Base-by-base conservation (phyloP, 1,140 invertebrate genomes). In the Antheraea pernyi region DNA sequence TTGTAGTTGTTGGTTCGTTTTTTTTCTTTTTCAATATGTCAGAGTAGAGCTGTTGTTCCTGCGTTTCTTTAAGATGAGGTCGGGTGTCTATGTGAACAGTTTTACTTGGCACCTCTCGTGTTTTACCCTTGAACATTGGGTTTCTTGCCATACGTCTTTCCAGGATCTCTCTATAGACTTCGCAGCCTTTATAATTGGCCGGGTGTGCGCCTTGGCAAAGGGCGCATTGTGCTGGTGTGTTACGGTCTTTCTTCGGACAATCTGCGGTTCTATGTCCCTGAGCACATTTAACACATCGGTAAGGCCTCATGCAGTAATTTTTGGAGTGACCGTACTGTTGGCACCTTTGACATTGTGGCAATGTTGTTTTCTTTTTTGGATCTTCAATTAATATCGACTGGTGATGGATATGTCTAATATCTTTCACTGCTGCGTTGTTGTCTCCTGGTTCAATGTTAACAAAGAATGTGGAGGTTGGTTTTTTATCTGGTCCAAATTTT, bases 281-380 rank as follows among this genome's bases (percentile, higher is more conserved):
- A 30, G 22, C 64, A 19, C 64, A 65, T 48, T 65, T 65, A 18
- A 48, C 42, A 19, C 64, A 65, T 11, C 64, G 4, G 37, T 37
- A 37, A n/a, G 62, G 30, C 13, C 62, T 36, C 62, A 64, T 64
- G 36, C 62, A 64, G 10, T 64, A 64, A 39, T 64, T 64, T 11
- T 64, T 64, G 13, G 62, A 8, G 16, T 64, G 30, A 18, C 62
- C 62, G 37, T 64, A 64, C 36, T 64, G 30, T 18, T 64, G 62
- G 37, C 62, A 64, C 18, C 62, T 0, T 64, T 64, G 62, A 13
- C 62, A 64, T 37, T 64, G 62, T 4, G 11, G 0, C 4, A 64
- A 8, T 8, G 62, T 16, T 8, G 6, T 37, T 37, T 13, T 64
- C 22, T 64, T 64, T 16, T 39, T 64, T 5, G 62, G 62, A 37